Evolutionary conservation across 2,113 vertebrate species (phyloP).

Genomic region (Sterrhoptilus dennistouni): DNA sequence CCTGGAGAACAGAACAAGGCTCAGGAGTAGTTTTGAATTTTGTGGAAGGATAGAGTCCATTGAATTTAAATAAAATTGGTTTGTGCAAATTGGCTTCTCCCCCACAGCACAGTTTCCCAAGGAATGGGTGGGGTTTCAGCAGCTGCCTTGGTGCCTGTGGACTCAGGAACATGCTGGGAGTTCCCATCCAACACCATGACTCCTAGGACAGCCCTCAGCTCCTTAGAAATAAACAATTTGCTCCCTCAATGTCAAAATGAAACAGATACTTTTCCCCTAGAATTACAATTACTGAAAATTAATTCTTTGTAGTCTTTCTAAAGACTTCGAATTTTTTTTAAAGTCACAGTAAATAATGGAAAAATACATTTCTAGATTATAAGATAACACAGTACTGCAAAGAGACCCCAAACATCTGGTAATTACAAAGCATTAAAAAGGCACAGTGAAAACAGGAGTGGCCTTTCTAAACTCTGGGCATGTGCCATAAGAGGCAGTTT

Average conservation of each 20-base stretch:
- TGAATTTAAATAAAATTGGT: background rate
- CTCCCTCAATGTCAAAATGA: background rate
- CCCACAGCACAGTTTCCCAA: background rate
- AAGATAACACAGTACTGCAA: background rate
- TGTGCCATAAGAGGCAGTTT: background rate
- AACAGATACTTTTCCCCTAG: background rate
- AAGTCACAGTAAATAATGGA: background rate
- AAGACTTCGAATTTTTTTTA: background rate
- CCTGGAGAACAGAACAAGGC: background rate
- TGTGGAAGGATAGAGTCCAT: background rate
- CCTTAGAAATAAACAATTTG: background rate
- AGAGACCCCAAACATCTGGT: background rate
- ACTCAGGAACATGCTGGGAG: accelerated
- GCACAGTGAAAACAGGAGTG: background rate
- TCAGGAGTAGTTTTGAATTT: background rate
- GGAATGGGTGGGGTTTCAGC: background rate
- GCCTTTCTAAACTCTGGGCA: background rate
- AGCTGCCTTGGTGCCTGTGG: background rate
- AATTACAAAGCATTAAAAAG: background rate
- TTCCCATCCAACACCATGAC: accelerated
- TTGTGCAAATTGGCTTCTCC: background rate
- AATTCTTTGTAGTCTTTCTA: background rate
- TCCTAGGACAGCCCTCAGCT: background rate
- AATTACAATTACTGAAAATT: background rate
- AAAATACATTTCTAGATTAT: background rate